phyloP scores from a whole-genome alignment of 2,113 vertebrate genomes.

The Delphinus delphis region DNA sequence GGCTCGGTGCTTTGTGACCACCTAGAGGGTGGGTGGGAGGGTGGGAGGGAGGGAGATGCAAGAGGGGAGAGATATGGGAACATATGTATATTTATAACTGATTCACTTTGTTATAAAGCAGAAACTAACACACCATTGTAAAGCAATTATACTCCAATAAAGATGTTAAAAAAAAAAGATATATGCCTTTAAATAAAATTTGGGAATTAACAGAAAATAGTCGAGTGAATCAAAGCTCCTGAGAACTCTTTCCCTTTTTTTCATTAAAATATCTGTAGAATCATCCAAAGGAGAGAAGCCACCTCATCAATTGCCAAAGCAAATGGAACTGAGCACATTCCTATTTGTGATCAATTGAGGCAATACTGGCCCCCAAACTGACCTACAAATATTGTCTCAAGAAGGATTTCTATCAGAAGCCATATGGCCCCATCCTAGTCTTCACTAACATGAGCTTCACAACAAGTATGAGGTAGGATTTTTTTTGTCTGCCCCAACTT shows the following conservation, averaged over 20 bases:
- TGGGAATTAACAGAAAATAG: not conserved
- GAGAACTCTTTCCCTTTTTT: not conserved
- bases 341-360: not conserved
- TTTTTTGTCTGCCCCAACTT: not conserved
- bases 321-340: not conserved
- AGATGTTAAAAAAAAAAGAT: not conserved
- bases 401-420: not conserved
- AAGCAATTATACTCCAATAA: too few species aligned
- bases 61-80: too few species aligned
- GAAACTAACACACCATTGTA: too few species aligned
- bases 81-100: too few species aligned
- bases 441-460: not conserved
- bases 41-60: too few species aligned
- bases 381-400: not conserved
- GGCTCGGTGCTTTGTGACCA: too few species aligned
- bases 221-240: not conserved
- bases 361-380: not conserved
- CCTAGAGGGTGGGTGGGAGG: too few species aligned
- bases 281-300: not conserved
- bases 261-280: not conserved
- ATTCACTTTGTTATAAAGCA: too few species aligned
- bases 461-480: not conserved
- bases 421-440: not conserved
- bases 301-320: not conserved
- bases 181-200: not conserved